A percentile compares a stretch with the other conserved stretches of the same genome.
phyloP scores from a whole-genome alignment of 2,797 vertebrate genomes.

The Mormyrops boulengeri region DNA sequence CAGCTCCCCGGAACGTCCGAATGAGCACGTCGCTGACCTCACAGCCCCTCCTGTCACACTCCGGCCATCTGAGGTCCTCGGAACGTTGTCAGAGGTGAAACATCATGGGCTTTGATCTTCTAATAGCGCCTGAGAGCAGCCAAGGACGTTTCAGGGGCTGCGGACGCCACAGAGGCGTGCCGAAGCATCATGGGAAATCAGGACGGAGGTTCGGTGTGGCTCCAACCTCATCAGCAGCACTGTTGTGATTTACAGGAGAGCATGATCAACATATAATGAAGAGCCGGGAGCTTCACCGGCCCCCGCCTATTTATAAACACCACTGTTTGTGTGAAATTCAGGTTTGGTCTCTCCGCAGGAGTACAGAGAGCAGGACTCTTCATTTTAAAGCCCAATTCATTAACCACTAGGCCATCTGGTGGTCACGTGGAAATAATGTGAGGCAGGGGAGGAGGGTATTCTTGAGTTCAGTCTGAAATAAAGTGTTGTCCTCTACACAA shows the following conservation, averaged over 20 bases:
- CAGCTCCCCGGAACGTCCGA: neutral
- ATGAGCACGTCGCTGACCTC: neutral
- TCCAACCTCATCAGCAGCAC: neutral
- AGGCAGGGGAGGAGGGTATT: neutral
- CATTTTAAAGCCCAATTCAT: neutral
- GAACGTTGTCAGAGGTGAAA: conserved; percentile 2
- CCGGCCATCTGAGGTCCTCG: neutral
- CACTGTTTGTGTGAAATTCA: neutral
- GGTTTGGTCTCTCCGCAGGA: neutral
- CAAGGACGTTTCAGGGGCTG: neutral
- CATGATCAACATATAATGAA: neutral
- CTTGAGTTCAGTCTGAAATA: neutral
- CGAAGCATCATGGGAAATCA: neutral
- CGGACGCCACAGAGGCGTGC: neutral
- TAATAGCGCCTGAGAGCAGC: neutral
- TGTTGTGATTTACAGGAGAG: neutral
- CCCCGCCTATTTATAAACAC: neutral
- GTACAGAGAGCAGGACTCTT: neutral
- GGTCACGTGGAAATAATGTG: neutral
- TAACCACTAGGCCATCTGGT: neutral
- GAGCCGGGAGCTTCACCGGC: neutral
- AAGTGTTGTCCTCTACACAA: neutral
- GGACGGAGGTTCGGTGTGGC: neutral
- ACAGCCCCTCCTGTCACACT: neutral
- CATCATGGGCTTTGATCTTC: neutral